Evolutionary conservation across 2,888 invertebrate species (phyloP).

Genomic region (Reticulitermes lucifugus): DNA sequence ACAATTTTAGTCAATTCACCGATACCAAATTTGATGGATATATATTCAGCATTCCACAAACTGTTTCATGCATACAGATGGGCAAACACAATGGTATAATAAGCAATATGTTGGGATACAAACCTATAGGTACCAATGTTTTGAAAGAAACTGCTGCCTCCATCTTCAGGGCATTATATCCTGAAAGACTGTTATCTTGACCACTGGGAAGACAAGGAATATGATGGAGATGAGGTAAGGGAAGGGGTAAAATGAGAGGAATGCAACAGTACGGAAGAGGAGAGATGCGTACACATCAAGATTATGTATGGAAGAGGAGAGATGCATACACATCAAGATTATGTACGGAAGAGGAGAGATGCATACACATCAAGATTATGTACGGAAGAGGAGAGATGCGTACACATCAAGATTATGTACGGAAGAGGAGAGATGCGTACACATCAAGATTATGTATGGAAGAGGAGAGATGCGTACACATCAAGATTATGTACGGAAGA

Average conservation of each 20-base stretch:
- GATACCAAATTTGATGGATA: too few relatives aligned
- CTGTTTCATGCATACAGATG: too few relatives aligned
- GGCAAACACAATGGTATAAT: too few relatives aligned
- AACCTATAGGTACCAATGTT: too few relatives aligned
- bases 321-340: too few relatives aligned
- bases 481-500: not conserved
- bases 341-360: not conserved
- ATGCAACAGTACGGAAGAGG: not conserved
- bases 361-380: too few relatives aligned
- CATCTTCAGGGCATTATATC: too few relatives aligned
- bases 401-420: not conserved
- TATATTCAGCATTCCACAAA: too few relatives aligned
- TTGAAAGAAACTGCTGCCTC: too few relatives aligned
- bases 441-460: not conserved
- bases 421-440: not conserved
- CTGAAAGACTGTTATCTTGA: too few relatives aligned
- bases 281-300: not conserved
- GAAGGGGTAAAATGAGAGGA: not conserved
- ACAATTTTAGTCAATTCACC: too few relatives aligned
- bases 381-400: not conserved
- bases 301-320: not conserved
- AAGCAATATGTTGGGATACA: too few relatives aligned
- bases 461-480: not conserved
- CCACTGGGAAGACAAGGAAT: not conserved
- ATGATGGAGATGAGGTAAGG: not conserved